Conservation (phyloP, 2,113 vertebrate species). For the Hiodon tergisus region DNA sequence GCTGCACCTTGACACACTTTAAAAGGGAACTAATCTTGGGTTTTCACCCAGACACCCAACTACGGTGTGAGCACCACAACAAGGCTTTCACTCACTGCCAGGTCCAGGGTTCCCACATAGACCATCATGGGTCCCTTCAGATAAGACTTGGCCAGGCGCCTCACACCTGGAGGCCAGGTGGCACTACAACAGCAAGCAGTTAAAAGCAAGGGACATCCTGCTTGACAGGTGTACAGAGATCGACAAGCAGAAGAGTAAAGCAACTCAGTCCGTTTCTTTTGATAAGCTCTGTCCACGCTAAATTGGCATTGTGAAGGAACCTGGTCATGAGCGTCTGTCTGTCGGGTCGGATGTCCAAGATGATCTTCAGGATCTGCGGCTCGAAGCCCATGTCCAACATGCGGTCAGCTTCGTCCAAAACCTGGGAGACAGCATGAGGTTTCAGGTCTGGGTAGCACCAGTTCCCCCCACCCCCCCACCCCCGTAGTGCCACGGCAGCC, state of each 20-base stretch:
- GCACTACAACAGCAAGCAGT: constrained; percentile 65
- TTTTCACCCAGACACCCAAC: no score
- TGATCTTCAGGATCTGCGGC: constrained; percentile 95
- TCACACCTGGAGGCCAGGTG: constrained; percentile 87
- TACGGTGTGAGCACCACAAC: neutral
- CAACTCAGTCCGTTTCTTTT: neutral
- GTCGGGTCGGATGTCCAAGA: constrained; percentile 90
- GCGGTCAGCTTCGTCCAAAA: constrained; percentile 92
- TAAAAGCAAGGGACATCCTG: neutral
- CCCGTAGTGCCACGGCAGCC: constrained; percentile 30
- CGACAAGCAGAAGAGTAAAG: neutral
- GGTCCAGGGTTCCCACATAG: constrained; percentile 88
- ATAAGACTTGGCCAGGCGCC: constrained; percentile 82
- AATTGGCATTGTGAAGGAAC: constrained; percentile 43
- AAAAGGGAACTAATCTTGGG: no score
- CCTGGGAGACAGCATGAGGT: constrained; percentile 56
- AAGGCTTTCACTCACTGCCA: constrained; percentile 70
- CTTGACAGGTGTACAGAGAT: neutral
- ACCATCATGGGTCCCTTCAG: constrained; percentile 92
- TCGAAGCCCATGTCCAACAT: constrained; percentile 99
- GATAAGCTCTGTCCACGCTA: no score
- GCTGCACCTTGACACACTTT: no score
- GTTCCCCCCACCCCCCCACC: neutral
- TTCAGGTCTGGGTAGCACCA: neutral
- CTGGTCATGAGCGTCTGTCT: constrained; percentile 95